phyloP scores from a whole-genome alignment of 2,113 vertebrate species.

The Pongo abelii region DNA sequence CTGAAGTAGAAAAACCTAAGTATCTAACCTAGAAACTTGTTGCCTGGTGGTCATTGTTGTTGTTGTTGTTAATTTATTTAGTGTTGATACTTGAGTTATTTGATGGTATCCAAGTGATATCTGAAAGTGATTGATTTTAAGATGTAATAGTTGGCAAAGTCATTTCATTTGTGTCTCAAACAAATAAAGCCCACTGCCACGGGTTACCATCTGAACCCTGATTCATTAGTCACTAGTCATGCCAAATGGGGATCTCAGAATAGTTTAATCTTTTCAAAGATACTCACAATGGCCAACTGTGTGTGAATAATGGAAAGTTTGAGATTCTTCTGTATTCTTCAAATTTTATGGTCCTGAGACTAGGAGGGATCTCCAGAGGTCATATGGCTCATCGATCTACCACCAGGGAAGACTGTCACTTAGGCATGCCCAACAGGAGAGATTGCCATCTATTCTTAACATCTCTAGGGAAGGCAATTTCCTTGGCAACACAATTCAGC shows the following conservation, averaged over 20 bases:
- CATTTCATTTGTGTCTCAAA: conserved; percentile 13
- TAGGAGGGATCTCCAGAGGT: conserved; percentile 48
- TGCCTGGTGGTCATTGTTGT: background rate
- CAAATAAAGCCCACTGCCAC: conserved; percentile 1
- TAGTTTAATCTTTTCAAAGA: conserved; percentile 49
- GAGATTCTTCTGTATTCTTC: conserved; percentile 57
- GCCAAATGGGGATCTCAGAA: background rate
- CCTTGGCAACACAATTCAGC: conserved; percentile 68
- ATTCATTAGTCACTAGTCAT: conserved; percentile 46
- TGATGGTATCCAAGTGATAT: background rate
- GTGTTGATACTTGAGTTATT: background rate
- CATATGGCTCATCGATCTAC: conserved; percentile 63
- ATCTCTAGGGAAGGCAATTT: conserved; percentile 65
- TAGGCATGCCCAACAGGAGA: conserved; percentile 57
- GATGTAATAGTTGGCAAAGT: conserved; percentile 10
- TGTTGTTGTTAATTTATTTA: background rate
- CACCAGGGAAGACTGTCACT: conserved; percentile 58
- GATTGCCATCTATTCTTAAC: conserved; percentile 64
- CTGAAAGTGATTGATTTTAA: conserved; percentile 30
- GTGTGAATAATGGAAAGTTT: conserved; percentile 53
- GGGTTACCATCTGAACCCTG: conserved; percentile 4
- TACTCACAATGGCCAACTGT: conserved; percentile 52
- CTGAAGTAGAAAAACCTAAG: background rate
- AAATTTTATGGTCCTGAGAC: conserved; percentile 22
- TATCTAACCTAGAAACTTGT: background rate